Evolutionary conservation across 2,113 vertebrate genomes (phyloP).

Genomic region (Telmatochromis sp.): DNA sequence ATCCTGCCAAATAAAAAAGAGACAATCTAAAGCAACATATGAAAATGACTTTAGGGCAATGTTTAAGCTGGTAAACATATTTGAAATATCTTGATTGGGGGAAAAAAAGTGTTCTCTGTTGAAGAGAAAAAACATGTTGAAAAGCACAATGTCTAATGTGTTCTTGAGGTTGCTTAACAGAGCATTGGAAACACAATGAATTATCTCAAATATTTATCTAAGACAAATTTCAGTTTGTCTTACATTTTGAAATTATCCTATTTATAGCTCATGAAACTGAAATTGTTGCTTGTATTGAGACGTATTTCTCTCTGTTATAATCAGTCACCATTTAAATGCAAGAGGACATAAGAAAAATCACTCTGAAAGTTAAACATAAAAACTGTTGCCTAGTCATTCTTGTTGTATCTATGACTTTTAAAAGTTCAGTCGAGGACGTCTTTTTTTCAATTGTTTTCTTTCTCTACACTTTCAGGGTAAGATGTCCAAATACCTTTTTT

Average conservation of each 20-base stretch:
- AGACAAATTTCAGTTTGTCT: not conserved
- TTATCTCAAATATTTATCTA: not conserved
- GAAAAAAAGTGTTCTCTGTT: not conserved
- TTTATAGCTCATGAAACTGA: not conserved
- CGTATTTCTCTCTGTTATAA: not conserved
- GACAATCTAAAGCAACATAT: not conserved
- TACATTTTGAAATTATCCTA: not conserved
- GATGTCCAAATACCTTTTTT: not conserved
- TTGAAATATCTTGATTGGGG: not conserved
- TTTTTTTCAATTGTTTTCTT: not conserved
- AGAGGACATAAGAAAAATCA: not conserved
- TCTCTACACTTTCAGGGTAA: not conserved
- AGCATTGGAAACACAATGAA: not conserved
- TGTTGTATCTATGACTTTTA: not conserved
- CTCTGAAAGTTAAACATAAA: not conserved
- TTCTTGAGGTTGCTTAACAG: not conserved
- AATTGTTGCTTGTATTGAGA: not conserved
- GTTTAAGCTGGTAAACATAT: not conserved
- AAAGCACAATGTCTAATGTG: not conserved
- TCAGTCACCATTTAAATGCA: not conserved
- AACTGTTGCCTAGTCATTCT: not conserved
- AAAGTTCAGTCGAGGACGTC: not conserved
- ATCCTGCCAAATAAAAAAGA: not conserved
- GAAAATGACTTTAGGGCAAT: not conserved
- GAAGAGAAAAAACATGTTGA: not conserved